These are phyloP conservation scores for Drosophila serrata DNA, from an alignment of 1,140 invertebrate species.

Conservation along the genomic window DNA sequence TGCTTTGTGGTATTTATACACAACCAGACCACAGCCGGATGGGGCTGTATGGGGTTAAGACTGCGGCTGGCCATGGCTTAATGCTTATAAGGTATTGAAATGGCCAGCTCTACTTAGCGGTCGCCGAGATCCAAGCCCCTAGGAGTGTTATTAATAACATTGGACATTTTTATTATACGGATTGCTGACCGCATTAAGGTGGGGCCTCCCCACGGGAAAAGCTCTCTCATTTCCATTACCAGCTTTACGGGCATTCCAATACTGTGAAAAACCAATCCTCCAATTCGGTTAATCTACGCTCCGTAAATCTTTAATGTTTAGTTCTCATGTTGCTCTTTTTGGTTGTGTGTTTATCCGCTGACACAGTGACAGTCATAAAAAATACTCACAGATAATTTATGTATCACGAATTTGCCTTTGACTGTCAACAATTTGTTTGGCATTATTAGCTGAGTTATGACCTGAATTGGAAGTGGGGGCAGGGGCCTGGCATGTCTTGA, in stretches of 20 bases:
- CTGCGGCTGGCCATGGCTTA: constrained; percentile 46
- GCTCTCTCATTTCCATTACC: constrained; percentile 33
- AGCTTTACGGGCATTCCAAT: constrained; percentile 23
- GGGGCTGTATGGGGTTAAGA: constrained; percentile 13
- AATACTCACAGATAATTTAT: constrained; percentile 58
- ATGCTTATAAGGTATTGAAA: constrained; percentile 74
- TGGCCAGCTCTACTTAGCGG: constrained; percentile 63
- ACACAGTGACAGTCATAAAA: constrained; percentile 70
- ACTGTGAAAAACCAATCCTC: constrained; percentile 28
- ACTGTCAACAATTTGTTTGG: constrained; percentile 57
- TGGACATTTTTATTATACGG: constrained; percentile 68
- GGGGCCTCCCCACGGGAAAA: constrained; percentile 13
- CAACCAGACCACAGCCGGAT: constrained; percentile 19
- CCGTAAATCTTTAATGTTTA: constrained; percentile 73
- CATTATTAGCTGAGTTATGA: constrained; percentile 54
- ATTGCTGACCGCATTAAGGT: constrained; percentile 64
- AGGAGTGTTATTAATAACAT: constrained; percentile 73
- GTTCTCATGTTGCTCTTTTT: constrained; percentile 15
- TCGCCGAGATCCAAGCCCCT: constrained; percentile 10
- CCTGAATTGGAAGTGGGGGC: constrained; percentile 35
- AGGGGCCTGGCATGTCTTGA: constrained; percentile 29
- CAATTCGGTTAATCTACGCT: constrained; percentile 22
- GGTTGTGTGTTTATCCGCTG: constrained; percentile 37
- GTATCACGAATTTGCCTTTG: constrained; percentile 54
- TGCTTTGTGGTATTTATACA: constrained; percentile 76